Base-by-base conservation (phyloP, 2,888 invertebrate species). In the Hipparchia semele region DNA sequence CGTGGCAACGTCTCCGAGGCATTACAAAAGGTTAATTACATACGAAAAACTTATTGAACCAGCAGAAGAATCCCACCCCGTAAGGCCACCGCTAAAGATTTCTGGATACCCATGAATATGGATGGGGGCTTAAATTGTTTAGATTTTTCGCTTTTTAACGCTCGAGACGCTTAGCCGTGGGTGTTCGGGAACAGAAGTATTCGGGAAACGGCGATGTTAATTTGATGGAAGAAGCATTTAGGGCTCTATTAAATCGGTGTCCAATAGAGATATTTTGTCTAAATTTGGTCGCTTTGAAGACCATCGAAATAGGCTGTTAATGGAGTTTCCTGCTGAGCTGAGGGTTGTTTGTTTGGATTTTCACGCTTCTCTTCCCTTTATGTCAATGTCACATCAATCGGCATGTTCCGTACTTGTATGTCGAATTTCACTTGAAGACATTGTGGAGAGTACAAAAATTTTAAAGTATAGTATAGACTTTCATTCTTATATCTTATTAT, bases 51-150 rank as follows among this genome's bases (percentile, higher is more conserved):
- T 85, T 79, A 83, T 84, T 82, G 80, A 79, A 77, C 87, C 76
- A 77, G 83, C 81, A 71, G 73, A 80, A 83, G 91, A 87, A 91
- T 91, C 86, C 83, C 73, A 82, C 84, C 82, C 77, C 75, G 83
- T 86, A 85, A 87, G 90, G 89, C 87, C 88, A 86, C 90, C 89
- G 83, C 80, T 87, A 86, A 86, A 87, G 89, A 83, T 87, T 88
- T 89, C 89, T 84, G 84, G 84, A 80, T 85, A 86, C 82, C 74
- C 83, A 89, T 90, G 87, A 88, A 90, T 90, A 90, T 89, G 88
- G 84, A 90, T 86, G 82, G 81, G 79, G 78, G 79, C 80, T 81
- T 79, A 84, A 86, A 88, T 90, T 81, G 86, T 84, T 90, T 84
- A 86, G 85, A 90, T 89, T 86, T 83, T 82, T 80, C 77, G 76